These are phyloP conservation scores for Alouatta caraya DNA, from an alignment of 2,797 vertebrate species.

Conservation along the genomic window DNA sequence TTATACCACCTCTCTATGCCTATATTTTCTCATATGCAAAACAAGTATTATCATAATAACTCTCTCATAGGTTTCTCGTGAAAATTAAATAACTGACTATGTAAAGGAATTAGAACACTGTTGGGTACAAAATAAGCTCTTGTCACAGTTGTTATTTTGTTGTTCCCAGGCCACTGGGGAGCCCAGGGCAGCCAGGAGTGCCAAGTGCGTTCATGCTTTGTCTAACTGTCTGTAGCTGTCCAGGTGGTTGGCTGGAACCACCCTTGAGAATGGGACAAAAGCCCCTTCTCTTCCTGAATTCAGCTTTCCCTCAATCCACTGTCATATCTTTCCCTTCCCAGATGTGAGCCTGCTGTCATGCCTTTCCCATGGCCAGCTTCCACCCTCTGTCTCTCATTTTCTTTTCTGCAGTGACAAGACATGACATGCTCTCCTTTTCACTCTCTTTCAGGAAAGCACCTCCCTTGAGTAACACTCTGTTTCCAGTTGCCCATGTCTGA, in stretches of 20 bases:
- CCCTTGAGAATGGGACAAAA: neutral
- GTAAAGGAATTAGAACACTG: slow-evolving; percentile 14
- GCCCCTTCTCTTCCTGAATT: neutral
- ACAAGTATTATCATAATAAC: neutral
- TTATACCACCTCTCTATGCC: neutral
- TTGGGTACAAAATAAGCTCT: neutral
- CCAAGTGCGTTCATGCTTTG: neutral
- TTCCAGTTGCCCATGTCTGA: neutral
- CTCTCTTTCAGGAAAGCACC: neutral
- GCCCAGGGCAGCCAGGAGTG: neutral
- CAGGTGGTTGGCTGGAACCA: neutral
- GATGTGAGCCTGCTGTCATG: accelerated
- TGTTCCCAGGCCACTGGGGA: neutral
- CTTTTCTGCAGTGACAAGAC: neutral
- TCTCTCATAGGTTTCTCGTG: neutral
- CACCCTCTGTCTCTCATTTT: neutral
- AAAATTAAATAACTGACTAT: slow-evolving; percentile 8
- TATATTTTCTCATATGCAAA: neutral
- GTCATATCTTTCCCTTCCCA: accelerated
- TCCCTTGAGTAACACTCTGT: neutral
- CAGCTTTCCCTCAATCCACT: neutral
- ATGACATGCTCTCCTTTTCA: neutral
- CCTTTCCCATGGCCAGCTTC: neutral
- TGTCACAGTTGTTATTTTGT: neutral
- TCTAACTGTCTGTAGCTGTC: neutral